Base-by-base conservation (phyloP, 2,113 vertebrate genomes). In the Thomomys bottae region DNA sequence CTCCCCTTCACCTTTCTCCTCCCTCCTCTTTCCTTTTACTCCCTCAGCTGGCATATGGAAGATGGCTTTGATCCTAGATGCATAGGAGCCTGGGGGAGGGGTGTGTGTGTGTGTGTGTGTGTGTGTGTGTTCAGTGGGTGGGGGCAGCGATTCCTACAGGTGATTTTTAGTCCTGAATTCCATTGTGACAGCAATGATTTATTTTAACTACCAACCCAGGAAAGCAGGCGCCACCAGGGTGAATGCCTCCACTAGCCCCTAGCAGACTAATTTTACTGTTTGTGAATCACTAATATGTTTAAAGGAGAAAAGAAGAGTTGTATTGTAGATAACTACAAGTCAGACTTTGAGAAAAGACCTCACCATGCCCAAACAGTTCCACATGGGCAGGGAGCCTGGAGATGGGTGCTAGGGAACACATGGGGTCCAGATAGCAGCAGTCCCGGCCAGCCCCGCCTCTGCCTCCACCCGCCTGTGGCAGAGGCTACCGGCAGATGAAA, bases 161-260 rank as follows among this genome's bases (percentile, higher is more conserved):
- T 84, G 75, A 96, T 96, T 95, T 95, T 84, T 96, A 38, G 70
- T 78, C 92, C 92, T 94, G 92, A 94, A 97, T 97, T 97, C 94
- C 94, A 96, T n/a, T 36, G 89, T 96, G 97, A 97, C 97, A 97
- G 93, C 93, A 26, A 75, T 96, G 93, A 96, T 97, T 98, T 97
- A 93, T 96, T 96, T 78, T 67, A 96, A 97, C 91, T 88, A 40
- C 94, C 88, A 97, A 54, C 91, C 79, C 84, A 96, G 96, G 80
- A 96, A 96, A 96, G 92, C 77, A 96, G 94, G 97, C 92, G 87
- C 95, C 95, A 83, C 87, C 75, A 34, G 96, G 84, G 94, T 91
- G 86, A 92, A 94, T 75, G 24, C 94, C 95, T 93, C 96, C 88
- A 87, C 82, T 17, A 80, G 83, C 79, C 28, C 38, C 38, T 80